Percentiles rank a stretch among this genome's conserved stretches.
Evolutionary conservation across 2,797 vertebrate genomes (phyloP).

Genomic region (Morus bassanus): DNA sequence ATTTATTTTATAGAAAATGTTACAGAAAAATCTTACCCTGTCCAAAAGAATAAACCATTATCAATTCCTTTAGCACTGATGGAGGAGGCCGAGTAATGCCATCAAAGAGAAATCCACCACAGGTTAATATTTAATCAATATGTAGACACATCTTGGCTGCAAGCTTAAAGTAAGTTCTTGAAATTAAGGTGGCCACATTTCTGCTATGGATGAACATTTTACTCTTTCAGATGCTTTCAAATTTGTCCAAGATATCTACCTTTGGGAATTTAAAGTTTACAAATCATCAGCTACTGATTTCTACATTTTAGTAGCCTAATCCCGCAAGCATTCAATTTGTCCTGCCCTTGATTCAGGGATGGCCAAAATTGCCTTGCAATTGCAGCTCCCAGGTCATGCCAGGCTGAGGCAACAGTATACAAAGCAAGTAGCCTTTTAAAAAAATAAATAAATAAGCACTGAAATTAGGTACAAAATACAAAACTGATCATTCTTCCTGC

Average conservation of each 20-base stretch:
- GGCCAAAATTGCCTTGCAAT: neutral
- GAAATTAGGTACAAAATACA: neutral
- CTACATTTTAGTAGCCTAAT: neutral
- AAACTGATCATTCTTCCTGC: neutral
- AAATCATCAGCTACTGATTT: neutral
- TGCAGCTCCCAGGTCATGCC: neutral
- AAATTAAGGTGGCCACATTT: neutral
- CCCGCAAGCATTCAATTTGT: neutral
- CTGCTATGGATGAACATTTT: neutral
- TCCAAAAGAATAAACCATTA: neutral
- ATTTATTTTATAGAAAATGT: neutral
- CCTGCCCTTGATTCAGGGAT: neutral
- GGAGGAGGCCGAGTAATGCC: neutral
- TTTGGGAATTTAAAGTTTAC: neutral
- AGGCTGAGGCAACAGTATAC: neutral
- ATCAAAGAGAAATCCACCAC: neutral
- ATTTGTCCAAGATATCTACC: neutral
- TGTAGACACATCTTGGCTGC: neutral
- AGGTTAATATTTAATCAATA: neutral
- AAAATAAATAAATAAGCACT: neutral
- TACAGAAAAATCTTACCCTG: neutral
- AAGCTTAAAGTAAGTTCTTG: neutral
- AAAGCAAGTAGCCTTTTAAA: neutral
- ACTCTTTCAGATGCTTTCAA: neutral
- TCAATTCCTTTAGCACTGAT: neutral